Base-by-base conservation (phyloP, 35 echinoderm and acorn worm species). In the Ophioderma brevispina region DNA sequence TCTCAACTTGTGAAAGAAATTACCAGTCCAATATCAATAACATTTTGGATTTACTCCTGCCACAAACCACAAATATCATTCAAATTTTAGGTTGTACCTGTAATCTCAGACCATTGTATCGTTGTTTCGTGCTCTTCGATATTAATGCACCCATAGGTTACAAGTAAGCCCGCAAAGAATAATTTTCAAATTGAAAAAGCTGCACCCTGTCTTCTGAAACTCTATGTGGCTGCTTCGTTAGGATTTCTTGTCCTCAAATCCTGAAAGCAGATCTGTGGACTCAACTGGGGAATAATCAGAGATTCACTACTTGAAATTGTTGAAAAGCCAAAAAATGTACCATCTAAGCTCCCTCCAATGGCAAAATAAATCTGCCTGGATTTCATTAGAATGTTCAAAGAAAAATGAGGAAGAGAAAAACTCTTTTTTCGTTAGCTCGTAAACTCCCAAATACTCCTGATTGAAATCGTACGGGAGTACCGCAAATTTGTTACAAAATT, bases 401-500 rank as follows among this genome's bases (percentile, higher is more conserved):
- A 17, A n/a, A 87, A 36, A 92, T 92, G 84, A 78, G 90, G 56
- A 92, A 92, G 56, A 41, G 90, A 35, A 76, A 92, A 36, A 46
- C 36, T 37, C 63, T 85, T 11, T 85, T 41, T 30, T 19, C 0
- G 11, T 8, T 36, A 70, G n/a, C 33, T 32, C 13, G 38, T 36
- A 34, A 18, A 86, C 50, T 1, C 13, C 25, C 14, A 23, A 1
- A 31, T 1, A 6, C 0, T 5, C 32, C 0, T 1, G 33, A 13
- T 84, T 38, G 49, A 15, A 38, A 30, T 15, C 17, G 1, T 90
- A 32, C 28, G 31, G 1, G 35, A 37, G 11, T 37, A 56, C 21
- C 84, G 75, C 13, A 55, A 82, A 0, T 32, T 2, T 10, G 78
- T 90, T 50, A 33, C 75, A 10, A 83, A 82, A 32, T 33, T 90